These are phyloP conservation scores for Ranitomeya imitator DNA, from an alignment of 2,113 vertebrate genomes.

Conservation along the genomic window DNA sequence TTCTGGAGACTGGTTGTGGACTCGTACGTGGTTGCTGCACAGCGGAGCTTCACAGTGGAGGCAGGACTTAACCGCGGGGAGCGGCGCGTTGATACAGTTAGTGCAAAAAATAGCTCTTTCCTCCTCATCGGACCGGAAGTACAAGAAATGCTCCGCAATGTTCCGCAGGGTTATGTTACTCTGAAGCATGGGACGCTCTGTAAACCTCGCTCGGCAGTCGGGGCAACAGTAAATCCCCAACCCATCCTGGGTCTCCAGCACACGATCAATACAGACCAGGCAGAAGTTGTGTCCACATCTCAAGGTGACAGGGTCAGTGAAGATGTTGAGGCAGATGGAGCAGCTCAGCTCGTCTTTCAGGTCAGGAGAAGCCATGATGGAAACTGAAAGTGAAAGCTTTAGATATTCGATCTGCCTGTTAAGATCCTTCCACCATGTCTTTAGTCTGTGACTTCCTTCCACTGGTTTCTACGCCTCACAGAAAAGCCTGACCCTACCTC, in stretches of 20 bases:
- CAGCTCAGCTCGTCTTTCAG: neutral
- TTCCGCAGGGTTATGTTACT: neutral
- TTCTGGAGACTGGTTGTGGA: neutral
- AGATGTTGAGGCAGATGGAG: slow-evolving; percentile 20
- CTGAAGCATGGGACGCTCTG: neutral
- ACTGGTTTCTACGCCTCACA: neutral
- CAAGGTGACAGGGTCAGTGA: neutral
- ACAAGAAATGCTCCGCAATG: neutral
- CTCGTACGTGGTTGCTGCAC: neutral
- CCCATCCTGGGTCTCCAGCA: neutral
- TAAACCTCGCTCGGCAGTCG: neutral
- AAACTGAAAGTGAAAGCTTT: neutral
- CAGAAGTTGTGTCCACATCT: slow-evolving; percentile 39
- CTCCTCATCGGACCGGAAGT: neutral
- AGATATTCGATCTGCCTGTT: neutral
- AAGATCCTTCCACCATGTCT: neutral
- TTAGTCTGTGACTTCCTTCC: neutral
- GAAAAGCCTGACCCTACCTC: neutral
- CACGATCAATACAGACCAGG: neutral
- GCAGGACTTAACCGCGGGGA: neutral
- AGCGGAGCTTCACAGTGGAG: neutral
- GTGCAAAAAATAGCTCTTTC: neutral
- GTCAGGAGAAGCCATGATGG: neutral
- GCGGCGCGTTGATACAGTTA: neutral
- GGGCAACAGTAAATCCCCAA: neutral